Base-by-base conservation (phyloP, 1,140 invertebrate species). In the Drosophila trapezifrons region DNA sequence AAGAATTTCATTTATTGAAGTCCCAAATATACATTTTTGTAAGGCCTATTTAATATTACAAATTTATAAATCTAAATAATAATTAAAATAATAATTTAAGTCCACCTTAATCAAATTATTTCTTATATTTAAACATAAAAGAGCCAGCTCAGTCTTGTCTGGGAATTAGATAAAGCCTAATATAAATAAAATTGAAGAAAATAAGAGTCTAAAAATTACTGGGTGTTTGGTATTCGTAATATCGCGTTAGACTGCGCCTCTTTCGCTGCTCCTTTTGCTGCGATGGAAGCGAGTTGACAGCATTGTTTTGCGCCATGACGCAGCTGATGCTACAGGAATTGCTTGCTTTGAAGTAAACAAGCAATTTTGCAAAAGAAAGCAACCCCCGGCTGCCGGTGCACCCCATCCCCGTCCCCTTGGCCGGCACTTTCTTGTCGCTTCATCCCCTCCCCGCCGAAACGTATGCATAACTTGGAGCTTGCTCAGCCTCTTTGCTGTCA, bases 291-390 rank as follows among this genome's bases (percentile, higher is more conserved):
- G 49, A 82, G 82, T 69, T 86, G 83, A 86, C 83, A 82, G 82
- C 82, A 86, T 86, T 86, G 82, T 86, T 86, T 87, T 79, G 78
- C 47, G 63, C 59, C 83, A 70, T 65, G 78, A 87, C 67, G 72
- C 83, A 86, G 82, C 83, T 87, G 83, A 87, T 87, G 83, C 83
- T 89, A 65, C 79, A 89, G 78, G 72, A 87, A 79, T 80, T 76
- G 79, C 83, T 83, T 70, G 80, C 83, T 87, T 87, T 87, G 83
- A 87, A 87, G 83, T 87, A 87, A 87, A 87, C 83, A 87, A 87
- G 83, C 83, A 87, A 87, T 87, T 89, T 87, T 71, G 72, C 59
- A 71, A 82, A 78, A 78, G 79, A 72, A 64, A 65, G 52, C 80
- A 71, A 49, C 32, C 42, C 51, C 32, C 45, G 47, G 57, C 62